Base-by-base conservation (phyloP, 2,888 invertebrate species). In the Pachliopta kotzebuea region DNA sequence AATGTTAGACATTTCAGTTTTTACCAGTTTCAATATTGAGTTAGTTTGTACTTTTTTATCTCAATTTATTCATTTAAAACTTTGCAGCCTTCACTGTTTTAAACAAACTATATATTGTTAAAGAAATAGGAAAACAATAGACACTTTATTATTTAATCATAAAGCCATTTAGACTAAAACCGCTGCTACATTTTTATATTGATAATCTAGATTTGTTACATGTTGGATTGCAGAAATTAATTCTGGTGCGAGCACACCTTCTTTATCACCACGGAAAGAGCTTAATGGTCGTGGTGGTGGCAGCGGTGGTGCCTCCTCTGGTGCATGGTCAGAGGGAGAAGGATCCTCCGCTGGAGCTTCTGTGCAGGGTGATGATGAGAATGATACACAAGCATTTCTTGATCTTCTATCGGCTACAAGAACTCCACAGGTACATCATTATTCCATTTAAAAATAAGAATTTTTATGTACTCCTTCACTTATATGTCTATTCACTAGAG, bases 351-450 rank as follows among this genome's bases (percentile, higher is more conserved):
- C 95, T 71, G 93, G 95, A 71, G 94, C 94, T 70, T 95, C 95
- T 58, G 94, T 95, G 75, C 93, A 95, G 68, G 94, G 94, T 69
- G 95, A 95, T 76, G 96, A 96, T 68, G 96, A 96, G 70, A 94
- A 91, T 72, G 95, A 95, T 73, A 93, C 94, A 68, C 93, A 95
- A 74, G 92, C 94, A 66, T 92, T 95, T 67, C 93, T 95, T 55
- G 96, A 96, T 77, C 92, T 95, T 80, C 91, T 96, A 71, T 95
- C 96, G 31, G 94, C 95, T 71, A 94, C 96, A 75, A 94, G 95
- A 80, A 94, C 95, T 74, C 96, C 96, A 63, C 94, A 94, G 93
- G 96, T 95, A 68, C 20, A 56, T 17, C 7, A 52, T 7, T 6
- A 49, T 4, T 20, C 11, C 0, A 18, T 20, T 14, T 49, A 4